Percentiles rank a stretch among this genome's conserved stretches.
Evolutionary conservation across 2,888 invertebrate species (phyloP).

Genomic region (Papilio demoleus): DNA sequence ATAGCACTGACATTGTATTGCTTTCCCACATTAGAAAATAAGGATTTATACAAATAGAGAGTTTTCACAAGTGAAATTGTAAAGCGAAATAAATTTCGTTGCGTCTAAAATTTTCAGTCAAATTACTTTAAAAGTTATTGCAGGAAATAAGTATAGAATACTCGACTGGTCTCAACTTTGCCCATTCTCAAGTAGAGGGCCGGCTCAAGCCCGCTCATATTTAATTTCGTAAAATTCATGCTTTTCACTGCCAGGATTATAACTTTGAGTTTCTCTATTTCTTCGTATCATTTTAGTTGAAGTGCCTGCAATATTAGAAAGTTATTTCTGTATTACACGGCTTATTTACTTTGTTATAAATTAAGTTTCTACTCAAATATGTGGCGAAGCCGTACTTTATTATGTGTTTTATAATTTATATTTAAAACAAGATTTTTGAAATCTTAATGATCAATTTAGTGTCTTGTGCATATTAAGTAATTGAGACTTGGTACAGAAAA

Average conservation of each 20-base stretch:
- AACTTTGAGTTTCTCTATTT: constrained; percentile 11
- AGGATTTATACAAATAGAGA: background rate
- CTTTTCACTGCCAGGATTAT: constrained; percentile 20
- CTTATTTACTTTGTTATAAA: constrained; percentile 1
- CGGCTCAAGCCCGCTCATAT: constrained; percentile 11
- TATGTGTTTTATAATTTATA: too few species aligned
- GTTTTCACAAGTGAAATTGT: background rate
- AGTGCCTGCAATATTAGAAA: constrained; percentile 14
- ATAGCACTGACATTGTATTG: too few species aligned
- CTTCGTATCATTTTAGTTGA: constrained; percentile 10
- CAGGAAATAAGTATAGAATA: constrained; percentile 8
- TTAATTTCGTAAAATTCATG: constrained; percentile 29
- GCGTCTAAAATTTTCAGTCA: constrained; percentile 14
- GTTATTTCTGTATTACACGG: background rate
- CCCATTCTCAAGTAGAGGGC: constrained; percentile 26
- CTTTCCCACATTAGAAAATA: background rate
- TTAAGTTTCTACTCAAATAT: background rate
- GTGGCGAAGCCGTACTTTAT: too few species aligned
- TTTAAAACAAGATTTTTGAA: too few species aligned
- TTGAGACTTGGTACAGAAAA: too few species aligned
- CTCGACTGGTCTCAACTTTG: constrained; percentile 18
- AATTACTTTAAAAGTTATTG: constrained; percentile 14
- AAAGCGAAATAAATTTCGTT: background rate
- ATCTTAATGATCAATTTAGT: too few species aligned
- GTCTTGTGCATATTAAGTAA: too few species aligned